Base-by-base conservation (phyloP, 2,888 invertebrate genomes). In the Tetragonisca angustula region DNA sequence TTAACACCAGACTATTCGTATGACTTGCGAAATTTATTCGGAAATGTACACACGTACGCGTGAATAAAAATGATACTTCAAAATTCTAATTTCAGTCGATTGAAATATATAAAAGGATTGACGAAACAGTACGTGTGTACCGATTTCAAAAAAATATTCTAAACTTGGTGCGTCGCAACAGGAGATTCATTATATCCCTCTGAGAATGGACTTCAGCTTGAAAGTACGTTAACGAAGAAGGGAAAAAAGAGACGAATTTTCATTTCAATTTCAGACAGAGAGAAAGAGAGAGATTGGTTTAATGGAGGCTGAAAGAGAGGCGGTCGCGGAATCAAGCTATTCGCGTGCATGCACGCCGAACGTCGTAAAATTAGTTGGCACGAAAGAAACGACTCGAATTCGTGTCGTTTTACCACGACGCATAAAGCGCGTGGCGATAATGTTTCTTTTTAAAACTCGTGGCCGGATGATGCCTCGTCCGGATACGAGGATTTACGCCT, bases 281-380 rank as follows among this genome's bases (percentile, higher is more conserved):
- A 61, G 3, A 24, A 3, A 17, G 17, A 9, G 17, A 19, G 24
- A 61, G 27, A 61, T 24, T 61, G 17, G 61, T 21, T 68, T 68
- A 68, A 68, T 68, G 67, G 67, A 68, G 50, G 67, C 43, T 67
- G 43, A 67, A 67, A 36, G 36, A 21, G 64, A 36, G 65, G 49
- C 49, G 17, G 9, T 67, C 36, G 62, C 4, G 50, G 61, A 62
- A 73, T 73, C 73, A 62, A 64, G 73, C 62, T 27, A 77, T 59
- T 56, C 52, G 77, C 52, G 64, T 72, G 72, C 79, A 52, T 56
- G 72, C 69, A 67, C 79, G 50, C 59, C 59, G 64, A 43, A n/a
- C 69, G 69, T 85, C 85, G 84, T 85, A 85, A 85, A 85, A 85
- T 85, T 85, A 85, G 81, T 84, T 84, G 78, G 81, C 80, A 84